These are phyloP conservation scores for Macaria notata DNA, from an alignment of 2,888 invertebrate genomes.

Conservation along the genomic window DNA sequence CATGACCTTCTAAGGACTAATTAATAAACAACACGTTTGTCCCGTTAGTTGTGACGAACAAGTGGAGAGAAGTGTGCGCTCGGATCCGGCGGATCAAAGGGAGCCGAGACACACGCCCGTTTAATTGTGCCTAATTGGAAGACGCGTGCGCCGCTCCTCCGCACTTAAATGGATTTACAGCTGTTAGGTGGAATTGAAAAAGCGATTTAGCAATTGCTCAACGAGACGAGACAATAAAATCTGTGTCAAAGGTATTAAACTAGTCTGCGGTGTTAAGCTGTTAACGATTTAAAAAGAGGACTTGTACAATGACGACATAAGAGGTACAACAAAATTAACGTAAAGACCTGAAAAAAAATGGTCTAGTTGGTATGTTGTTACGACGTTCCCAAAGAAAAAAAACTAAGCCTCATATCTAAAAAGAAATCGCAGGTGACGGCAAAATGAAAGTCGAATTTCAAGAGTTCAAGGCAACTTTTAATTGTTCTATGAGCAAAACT, in stretches of 20 bases:
- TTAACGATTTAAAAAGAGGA: not conserved
- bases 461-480: slow-evolving; percentile 17
- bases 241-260: slow-evolving; percentile 38
- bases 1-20: slow-evolving; percentile 15
- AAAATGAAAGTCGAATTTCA: slow-evolving; percentile 21
- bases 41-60: slow-evolving; percentile 17
- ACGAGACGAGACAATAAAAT: slow-evolving; percentile 39
- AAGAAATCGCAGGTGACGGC: slow-evolving; percentile 9
- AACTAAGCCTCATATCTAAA: not conserved
- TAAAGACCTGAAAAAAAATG: no score
- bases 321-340: no score
- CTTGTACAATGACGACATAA: no score
- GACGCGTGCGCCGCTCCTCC: slow-evolving; percentile 52
- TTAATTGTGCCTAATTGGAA: slow-evolving; percentile 73
- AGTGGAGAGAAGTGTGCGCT: slow-evolving; percentile 37
- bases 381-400: no score
- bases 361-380: no score
- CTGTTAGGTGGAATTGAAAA: slow-evolving; percentile 53
- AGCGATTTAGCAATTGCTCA: slow-evolving; percentile 53
- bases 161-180: slow-evolving; percentile 65
- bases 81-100: slow-evolving; percentile 60
- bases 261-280: slow-evolving; percentile 9
- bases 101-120: slow-evolving; percentile 41
- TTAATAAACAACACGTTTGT: slow-evolving; percentile 13
- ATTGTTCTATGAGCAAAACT: slow-evolving; percentile 17